Conservation (phyloP, 2,888 invertebrate species). For the Reticulitermes lucifugus region DNA sequence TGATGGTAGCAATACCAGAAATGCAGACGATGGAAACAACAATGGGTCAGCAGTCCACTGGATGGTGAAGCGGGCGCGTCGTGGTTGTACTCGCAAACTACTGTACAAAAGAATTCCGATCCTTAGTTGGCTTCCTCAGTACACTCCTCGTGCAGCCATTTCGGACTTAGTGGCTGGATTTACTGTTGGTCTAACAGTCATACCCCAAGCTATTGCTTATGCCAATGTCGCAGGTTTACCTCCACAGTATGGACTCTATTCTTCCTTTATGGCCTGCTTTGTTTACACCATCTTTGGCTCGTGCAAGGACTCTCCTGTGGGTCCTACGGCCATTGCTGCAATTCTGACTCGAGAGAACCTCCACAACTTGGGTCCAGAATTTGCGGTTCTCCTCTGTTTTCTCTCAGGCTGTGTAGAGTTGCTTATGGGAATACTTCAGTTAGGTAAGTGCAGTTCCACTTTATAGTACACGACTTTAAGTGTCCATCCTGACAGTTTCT, state of each 20-base stretch:
- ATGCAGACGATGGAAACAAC: neutral
- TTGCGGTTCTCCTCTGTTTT: conserved; percentile 79
- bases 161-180: conserved; percentile 81
- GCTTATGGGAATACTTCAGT: conserved; percentile 78
- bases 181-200: conserved; percentile 81
- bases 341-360: conserved; percentile 82
- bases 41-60: conserved; percentile 27
- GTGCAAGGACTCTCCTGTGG: conserved; percentile 87
- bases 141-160: conserved; percentile 68
- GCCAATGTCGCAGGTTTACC: conserved; percentile 79
- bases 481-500: too few relatives aligned
- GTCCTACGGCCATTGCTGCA: conserved; percentile 92
- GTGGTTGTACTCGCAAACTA: conserved; percentile 72
- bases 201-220: conserved; percentile 84
- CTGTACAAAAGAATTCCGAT: conserved; percentile 75
- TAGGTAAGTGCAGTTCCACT: conserved; percentile 67
- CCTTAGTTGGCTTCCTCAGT: conserved; percentile 75
- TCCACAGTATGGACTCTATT: conserved; percentile 94
- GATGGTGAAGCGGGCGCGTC: conserved; percentile 53
- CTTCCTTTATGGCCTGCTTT: conserved; percentile 94
- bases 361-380: conserved; percentile 76
- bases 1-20: neutral
- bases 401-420: conserved; percentile 78
- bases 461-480: too few relatives aligned
- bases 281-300: conserved; percentile 92